A percentile compares a stretch with the other conserved stretches of the same genome.
Evolutionary conservation across 2,113 vertebrate genomes (phyloP).

Genomic region (Elanoides forficatus): DNA sequence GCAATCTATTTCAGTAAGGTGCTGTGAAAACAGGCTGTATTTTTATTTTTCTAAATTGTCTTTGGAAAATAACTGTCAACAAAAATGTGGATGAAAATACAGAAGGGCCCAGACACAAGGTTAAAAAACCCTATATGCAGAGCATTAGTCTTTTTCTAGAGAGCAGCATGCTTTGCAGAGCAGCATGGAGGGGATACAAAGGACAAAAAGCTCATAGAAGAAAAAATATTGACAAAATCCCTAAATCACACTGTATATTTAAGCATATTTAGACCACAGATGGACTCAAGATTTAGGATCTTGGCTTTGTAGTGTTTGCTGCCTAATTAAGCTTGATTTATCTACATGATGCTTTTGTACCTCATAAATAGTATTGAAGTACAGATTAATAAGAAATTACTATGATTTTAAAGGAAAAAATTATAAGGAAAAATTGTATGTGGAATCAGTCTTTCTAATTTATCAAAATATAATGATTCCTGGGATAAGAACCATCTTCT

Average conservation of each 20-base stretch:
- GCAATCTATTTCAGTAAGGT: not conserved
- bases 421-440: not conserved
- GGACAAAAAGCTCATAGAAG: not conserved
- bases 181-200: not conserved
- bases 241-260: not conserved
- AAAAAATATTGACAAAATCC: not conserved
- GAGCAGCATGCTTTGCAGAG: no score
- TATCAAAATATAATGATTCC: not conserved
- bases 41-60: not conserved
- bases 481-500: not conserved
- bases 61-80: not conserved
- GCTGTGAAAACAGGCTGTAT: not conserved
- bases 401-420: not conserved
- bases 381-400: not conserved
- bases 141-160: not conserved
- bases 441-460: not conserved
- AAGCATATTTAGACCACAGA: not conserved
- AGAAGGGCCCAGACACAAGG: not conserved
- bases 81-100: not conserved
- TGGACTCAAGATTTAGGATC: not conserved
- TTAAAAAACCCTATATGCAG: not conserved
- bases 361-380: not conserved
- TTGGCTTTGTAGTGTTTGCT: not conserved
- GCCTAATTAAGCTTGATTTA: not conserved
- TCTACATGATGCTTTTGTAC: not conserved